Evolutionary conservation across 2,888 invertebrate species (phyloP), one percentile per base, ranked within the genome.

Genomic region (Itoplectis maculator): DNA sequence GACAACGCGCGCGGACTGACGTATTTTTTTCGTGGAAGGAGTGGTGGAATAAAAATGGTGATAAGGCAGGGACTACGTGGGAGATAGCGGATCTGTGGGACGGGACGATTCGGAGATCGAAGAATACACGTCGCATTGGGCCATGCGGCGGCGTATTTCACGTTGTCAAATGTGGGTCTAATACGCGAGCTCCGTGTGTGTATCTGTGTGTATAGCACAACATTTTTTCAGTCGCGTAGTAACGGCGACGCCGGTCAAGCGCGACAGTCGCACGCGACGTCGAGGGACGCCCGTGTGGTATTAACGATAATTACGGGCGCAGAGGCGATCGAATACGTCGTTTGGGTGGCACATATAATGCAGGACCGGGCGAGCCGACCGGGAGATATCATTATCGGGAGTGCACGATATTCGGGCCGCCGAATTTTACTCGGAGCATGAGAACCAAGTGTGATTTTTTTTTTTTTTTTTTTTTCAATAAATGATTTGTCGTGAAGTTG

Each of bases 191-290:
- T n/a, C n/a, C n/a, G 3, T 29, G 29, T 29, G 29, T 5, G 29
- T 29, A 29, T 29, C 3, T 5, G 29, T 29, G 5, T 37, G 18
- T 40, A 37, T 3, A 18, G 4, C 15, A 23, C 37, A 61, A 37
- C 61, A 18, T 40, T 37, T 61, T 23, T n/a, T 61, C 56, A 45
- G 70, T 72, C 45, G 70, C 70, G 70, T 72, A 72, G 70, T 59
- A 72, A 72, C 70, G 70, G 56, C 29, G 37, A 61, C 18, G 15
- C n/a, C 35, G 59, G 29, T 29, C 61, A 9, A 59, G 45, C 8
- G 23, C 29, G 37, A 37, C 37, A 40, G 37, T 61, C 70, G 59
- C 70, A 72, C 70, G 56, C 59, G 56, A 72, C 59, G 70, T 29
- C 45, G 70, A 35, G 23, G 45, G 11, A 45, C 42, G 42, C 29